Base-by-base conservation (phyloP, 1,140 invertebrate genomes). In the Pissodes strobi region DNA sequence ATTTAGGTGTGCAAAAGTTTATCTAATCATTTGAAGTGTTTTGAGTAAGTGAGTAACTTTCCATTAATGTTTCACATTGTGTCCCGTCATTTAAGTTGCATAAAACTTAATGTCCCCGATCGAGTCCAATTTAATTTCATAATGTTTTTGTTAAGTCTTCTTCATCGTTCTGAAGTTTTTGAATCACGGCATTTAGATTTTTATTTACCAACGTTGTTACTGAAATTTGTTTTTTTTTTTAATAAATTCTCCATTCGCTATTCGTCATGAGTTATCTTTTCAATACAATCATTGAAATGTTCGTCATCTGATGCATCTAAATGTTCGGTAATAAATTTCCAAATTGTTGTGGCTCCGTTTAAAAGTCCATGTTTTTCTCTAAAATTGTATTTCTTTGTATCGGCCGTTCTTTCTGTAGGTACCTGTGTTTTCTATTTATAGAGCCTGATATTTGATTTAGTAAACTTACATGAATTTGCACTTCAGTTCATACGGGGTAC, bases 321-420 rank as follows among this genome's bases (percentile, higher is more conserved):
- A 56, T 66, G 55, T 37, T 43, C 58, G 2, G 64, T 45, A 15
- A 67, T 19, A 49, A 52, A 9, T 67, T 67, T 67, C 34, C 53
- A 64, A 34, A 59, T 22, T 12, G 53, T 49, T 4, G 52, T 48
- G 27, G 52, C 17, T 9, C 27, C 66, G 25, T 67, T 52, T 13
- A 64, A 19, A 2, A 57, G 17, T 21, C 66, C 66, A 13, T 49
- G 18, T 53, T 43, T 53, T 43, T n/a, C 2, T 48, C 45, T 13
- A 15, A 17, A 55, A 57, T n/a, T 48, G 18, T 27, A 45, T 45
- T 15, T 53, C 25, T 63, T 52, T 34, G 23, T 55, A 27, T 27
- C 15, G 5, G 8, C 37, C 22, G 21, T 56, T 1, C 39, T 55
- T 34, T 63, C 34, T 12, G 2, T 48, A n/a, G n/a, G n/a, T n/a